These are phyloP conservation scores for Xylocampa areola DNA, from an alignment of 2,888 invertebrate genomes.

Conservation along the genomic window DNA sequence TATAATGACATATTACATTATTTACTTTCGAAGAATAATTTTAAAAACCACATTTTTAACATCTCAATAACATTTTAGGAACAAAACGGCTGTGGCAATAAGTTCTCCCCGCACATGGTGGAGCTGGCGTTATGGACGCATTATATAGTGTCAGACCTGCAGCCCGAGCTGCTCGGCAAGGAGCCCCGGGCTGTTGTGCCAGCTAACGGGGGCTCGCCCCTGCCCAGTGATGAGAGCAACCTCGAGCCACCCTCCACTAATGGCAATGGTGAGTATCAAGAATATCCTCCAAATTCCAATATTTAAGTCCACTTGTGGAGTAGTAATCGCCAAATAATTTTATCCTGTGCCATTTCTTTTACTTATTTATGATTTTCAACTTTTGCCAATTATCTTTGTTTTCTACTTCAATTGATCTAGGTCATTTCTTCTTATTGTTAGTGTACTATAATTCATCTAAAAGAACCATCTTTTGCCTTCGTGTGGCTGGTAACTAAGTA, in stretches of 20 bases:
- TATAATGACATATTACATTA: no score
- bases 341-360: no score
- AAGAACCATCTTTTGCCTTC: no score
- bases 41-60: constrained; percentile 2
- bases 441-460: no score
- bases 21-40: no score
- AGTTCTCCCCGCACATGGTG: constrained; percentile 94
- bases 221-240: constrained; percentile 94
- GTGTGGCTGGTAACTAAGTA: no score
- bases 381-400: no score
- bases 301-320: no score
- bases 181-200: constrained; percentile 90
- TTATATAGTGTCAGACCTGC: constrained; percentile 95
- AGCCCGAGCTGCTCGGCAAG: constrained; percentile 95
- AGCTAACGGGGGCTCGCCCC: constrained; percentile 86
- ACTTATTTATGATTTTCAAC: no score
- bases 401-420: no score
- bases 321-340: no score
- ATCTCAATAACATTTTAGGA: constrained; percentile 68
- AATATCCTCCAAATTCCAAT: neutral
- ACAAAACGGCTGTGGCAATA: constrained; percentile 89
- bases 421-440: no score
- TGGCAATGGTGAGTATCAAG: constrained; percentile 80
- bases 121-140: constrained; percentile 98
- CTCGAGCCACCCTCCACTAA: constrained; percentile 92